Conservation (phyloP, 2,797 vertebrate genomes). For the Leuciscus waleckii region DNA sequence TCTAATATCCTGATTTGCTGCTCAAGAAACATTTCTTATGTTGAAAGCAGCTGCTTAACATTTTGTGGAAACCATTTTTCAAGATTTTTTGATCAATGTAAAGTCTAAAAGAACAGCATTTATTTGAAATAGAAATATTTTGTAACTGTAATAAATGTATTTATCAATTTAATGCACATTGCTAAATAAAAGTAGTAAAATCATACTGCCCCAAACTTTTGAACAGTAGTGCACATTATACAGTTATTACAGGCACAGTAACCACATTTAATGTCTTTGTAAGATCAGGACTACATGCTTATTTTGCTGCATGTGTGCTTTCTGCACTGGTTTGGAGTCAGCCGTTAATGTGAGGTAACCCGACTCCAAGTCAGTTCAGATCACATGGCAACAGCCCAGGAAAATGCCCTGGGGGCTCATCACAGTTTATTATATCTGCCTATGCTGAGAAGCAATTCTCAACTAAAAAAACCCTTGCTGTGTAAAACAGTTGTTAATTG, state of each 20-base stretch:
- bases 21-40: neutral
- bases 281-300: neutral
- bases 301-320: neutral
- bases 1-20: neutral
- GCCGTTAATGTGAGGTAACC: slow-evolving; percentile 19
- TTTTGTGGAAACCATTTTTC: neutral
- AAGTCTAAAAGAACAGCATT: neutral
- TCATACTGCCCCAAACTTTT: neutral
- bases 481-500: slow-evolving; percentile 77
- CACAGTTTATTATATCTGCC: slow-evolving; percentile 57
- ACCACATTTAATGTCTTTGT: neutral
- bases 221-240: neutral
- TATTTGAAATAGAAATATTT: neutral
- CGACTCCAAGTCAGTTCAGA: slow-evolving; percentile 39
- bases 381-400: slow-evolving; percentile 37
- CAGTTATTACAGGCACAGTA: neutral
- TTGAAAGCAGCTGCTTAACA: neutral
- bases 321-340: slow-evolving; percentile 41
- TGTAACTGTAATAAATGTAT: neutral
- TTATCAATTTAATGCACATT: neutral
- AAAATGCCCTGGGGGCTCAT: slow-evolving; percentile 46
- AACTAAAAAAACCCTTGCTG: slow-evolving; percentile 53
- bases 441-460: slow-evolving; percentile 52
- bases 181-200: neutral
- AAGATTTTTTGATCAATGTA: neutral